A percentile compares a stretch with the other conserved stretches of the same genome.
Conservation (phyloP, 2,888 invertebrate genomes). For the Scaptomyza tumidula region DNA sequence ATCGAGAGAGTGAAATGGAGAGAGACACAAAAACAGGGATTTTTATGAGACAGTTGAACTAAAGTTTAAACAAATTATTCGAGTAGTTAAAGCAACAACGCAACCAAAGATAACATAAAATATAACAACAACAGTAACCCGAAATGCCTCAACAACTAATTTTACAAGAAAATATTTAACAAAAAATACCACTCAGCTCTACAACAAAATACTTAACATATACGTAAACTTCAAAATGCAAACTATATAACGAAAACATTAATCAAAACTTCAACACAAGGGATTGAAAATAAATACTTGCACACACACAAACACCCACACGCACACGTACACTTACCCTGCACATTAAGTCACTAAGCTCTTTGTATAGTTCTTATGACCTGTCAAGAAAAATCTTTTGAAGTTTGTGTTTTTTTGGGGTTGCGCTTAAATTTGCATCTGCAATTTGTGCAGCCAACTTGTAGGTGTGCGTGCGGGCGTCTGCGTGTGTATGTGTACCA, state of each 20-base stretch:
- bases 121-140: conserved; percentile 62
- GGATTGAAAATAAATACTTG: conserved; percentile 64
- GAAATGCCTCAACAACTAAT: conserved; percentile 71
- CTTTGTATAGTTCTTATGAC: conserved; percentile 20
- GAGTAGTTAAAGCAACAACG: conserved; percentile 34
- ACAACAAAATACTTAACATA: conserved; percentile 44
- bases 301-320: conserved; percentile 28
- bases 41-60: conserved; percentile 47
- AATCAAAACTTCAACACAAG: conserved; percentile 57
- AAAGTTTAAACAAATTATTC: conserved; percentile 26
- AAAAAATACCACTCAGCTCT: conserved; percentile 43
- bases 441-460: conserved; percentile 13
- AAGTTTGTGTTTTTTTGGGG: conserved; percentile 1
- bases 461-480: neutral
- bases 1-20: neutral
- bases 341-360: conserved; percentile 44
- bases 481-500: conserved; percentile 19
- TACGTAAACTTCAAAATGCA: conserved; percentile 63
- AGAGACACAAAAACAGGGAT: conserved; percentile 57
- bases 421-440: conserved; percentile 9
- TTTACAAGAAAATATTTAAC: conserved; percentile 43
- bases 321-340: conserved; percentile 12
- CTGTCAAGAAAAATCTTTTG: conserved; percentile 12
- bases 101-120: conserved; percentile 70
- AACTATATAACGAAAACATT: conserved; percentile 40